A percentile compares a stretch with the other conserved stretches of the same genome.
Evolutionary conservation across 1,140 invertebrate species (phyloP).

Genomic region (Ostrea denselamellosa): DNA sequence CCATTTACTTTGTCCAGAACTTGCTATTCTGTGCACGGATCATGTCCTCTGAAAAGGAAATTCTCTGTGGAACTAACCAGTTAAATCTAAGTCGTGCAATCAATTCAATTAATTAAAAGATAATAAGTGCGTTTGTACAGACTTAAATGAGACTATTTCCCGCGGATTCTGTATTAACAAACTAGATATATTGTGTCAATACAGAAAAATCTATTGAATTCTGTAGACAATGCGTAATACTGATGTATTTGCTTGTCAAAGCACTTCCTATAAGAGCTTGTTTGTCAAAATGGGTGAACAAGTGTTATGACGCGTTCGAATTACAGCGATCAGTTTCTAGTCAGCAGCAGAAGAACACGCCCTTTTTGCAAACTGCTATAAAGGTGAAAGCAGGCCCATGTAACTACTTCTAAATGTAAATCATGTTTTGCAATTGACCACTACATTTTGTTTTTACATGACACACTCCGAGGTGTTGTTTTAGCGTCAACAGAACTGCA

Average conservation of each 20-base stretch:
- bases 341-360: no score
- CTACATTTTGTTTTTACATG: no score
- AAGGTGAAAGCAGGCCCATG: no score
- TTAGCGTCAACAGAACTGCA: no score
- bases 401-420: no score
- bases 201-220: constrained; percentile 3
- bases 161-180: not conserved
- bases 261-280: no score
- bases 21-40: not conserved
- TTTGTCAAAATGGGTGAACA: no score
- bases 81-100: not conserved
- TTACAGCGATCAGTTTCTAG: no score
- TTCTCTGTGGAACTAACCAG: not conserved
- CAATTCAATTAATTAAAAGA: constrained; percentile 19
- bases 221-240: not conserved
- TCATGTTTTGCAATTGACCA: no score
- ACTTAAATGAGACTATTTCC: not conserved
- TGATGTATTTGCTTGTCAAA: not conserved
- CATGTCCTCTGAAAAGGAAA: not conserved
- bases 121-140: not conserved
- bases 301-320: no score
- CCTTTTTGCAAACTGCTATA: no score
- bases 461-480: no score
- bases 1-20: not conserved
- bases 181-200: constrained; percentile 20